phyloP scores from a whole-genome alignment of 2,113 vertebrate genomes.

The Misgurnus anguillicaudatus region DNA sequence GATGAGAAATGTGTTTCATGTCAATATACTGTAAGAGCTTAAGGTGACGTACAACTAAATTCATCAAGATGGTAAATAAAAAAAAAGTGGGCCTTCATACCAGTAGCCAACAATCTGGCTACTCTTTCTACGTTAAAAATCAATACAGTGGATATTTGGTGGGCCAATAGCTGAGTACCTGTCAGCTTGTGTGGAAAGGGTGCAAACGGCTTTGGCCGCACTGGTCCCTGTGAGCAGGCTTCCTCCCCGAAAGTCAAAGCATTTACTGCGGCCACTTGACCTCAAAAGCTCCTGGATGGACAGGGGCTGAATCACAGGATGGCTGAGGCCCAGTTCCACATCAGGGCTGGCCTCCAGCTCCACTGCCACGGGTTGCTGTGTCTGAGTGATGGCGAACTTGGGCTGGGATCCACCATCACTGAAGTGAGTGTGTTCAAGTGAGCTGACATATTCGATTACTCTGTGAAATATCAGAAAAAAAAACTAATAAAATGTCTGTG shows the following conservation, averaged over 20 bases:
- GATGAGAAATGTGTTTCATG: no score
- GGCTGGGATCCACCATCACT: slow-evolving; percentile 83
- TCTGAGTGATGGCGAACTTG: slow-evolving; percentile 84
- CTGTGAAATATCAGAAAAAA: slow-evolving; percentile 64
- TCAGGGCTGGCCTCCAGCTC: slow-evolving; percentile 71
- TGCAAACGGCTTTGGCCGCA: slow-evolving; percentile 87
- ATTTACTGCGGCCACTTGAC: slow-evolving; percentile 78
- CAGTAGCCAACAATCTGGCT: no score
- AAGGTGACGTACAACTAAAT: no score
- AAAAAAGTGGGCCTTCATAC: no score
- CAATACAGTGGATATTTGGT: no score
- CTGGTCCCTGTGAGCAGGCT: slow-evolving; percentile 83
- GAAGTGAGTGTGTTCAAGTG: slow-evolving; percentile 94
- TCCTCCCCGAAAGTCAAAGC: slow-evolving; percentile 82
- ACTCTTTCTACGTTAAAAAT: no score
- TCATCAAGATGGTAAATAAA: no score
- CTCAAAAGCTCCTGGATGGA: slow-evolving; percentile 92
- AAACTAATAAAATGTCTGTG: not conserved
- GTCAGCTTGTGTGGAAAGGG: slow-evolving; percentile 90
- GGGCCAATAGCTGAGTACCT: slow-evolving; percentile 68
- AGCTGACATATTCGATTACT: slow-evolving; percentile 94
- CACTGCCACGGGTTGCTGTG: slow-evolving; percentile 73
- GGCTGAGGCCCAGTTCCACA: slow-evolving; percentile 76
- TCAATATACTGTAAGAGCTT: no score
- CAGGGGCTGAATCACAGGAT: slow-evolving; percentile 83